phyloP scores from a whole-genome alignment of 2,888 invertebrate species.

The Lithodes maja region DNA sequence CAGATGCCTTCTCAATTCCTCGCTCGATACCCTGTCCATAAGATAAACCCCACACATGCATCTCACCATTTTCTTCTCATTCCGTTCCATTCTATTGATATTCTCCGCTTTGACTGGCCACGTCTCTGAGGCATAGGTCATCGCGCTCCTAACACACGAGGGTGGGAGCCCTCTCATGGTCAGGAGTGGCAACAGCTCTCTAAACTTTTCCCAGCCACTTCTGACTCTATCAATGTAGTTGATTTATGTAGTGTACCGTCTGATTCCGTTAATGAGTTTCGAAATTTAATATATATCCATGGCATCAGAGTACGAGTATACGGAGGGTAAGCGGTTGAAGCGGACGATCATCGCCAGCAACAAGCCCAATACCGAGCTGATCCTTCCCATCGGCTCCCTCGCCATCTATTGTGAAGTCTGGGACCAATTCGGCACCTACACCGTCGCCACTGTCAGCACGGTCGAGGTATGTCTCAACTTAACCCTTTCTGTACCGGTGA shows the following conservation, averaged over 20 bases:
- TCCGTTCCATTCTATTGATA: background rate
- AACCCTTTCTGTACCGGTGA: too few species aligned
- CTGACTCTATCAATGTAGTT: background rate
- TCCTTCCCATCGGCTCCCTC: slow-evolving; percentile 38
- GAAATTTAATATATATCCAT: background rate
- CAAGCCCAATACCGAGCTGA: slow-evolving; percentile 14
- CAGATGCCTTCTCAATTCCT: too few species aligned
- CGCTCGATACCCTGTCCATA: too few species aligned
- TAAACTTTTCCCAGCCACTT: too few species aligned
- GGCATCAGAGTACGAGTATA: slow-evolving; percentile 27
- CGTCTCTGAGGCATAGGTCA: too few species aligned
- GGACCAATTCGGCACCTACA: slow-evolving; percentile 48
- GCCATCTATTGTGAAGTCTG: slow-evolving; percentile 28
- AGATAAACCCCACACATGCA: too few species aligned
- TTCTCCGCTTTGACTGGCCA: too few species aligned
- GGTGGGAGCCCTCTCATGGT: too few species aligned
- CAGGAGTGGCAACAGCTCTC: too few species aligned
- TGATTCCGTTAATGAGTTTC: too few species aligned
- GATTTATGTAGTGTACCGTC: background rate
- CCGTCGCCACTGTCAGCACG: slow-evolving; percentile 26
- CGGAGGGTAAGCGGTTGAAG: slow-evolving; percentile 23
- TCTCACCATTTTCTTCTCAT: too few species aligned
- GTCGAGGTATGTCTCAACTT: background rate
- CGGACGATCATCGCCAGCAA: slow-evolving; percentile 29
- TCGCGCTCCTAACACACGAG: too few species aligned